A percentile compares a stretch with the other conserved stretches of the same genome.
Conservation (phyloP, 2,113 vertebrate species). For the Panurus biarmicus region DNA sequence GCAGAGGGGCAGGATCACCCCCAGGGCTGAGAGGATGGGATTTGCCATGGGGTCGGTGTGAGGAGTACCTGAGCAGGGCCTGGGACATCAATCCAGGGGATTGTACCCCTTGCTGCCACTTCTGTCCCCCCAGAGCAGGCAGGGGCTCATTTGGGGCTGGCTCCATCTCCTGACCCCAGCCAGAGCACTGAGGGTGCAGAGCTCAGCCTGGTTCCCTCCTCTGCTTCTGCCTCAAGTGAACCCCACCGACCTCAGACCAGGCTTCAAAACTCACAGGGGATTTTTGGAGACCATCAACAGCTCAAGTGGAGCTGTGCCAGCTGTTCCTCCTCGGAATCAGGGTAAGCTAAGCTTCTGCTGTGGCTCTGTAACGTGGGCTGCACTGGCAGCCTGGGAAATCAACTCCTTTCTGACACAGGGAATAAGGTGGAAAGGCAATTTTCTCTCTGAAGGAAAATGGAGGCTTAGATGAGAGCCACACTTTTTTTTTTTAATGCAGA, state of each 20-base stretch:
- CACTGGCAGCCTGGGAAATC: background rate
- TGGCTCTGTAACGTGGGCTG: background rate
- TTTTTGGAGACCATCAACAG: background rate
- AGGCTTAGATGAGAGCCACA: background rate
- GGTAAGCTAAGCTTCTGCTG: background rate
- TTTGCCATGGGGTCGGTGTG: accelerated
- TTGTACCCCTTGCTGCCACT: background rate
- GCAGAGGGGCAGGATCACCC: background rate
- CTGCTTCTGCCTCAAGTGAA: background rate
- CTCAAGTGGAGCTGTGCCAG: background rate
- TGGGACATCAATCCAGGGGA: background rate
- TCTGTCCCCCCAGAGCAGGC: background rate
- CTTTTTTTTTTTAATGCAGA: background rate
- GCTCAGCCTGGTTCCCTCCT: background rate
- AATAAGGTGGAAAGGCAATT: background rate
- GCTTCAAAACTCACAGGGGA: background rate
- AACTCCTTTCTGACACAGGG: background rate
- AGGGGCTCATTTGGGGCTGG: background rate
- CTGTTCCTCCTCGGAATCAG: background rate
- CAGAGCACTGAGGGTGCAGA: background rate
- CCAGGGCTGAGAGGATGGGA: background rate
- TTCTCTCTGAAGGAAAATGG: background rate
- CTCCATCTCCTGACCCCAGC: background rate
- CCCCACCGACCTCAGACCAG: background rate
- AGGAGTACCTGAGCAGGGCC: background rate